Evolutionary conservation across 2,888 invertebrate genomes (phyloP).

Genomic region (Eutolmus rufibarbis): DNA sequence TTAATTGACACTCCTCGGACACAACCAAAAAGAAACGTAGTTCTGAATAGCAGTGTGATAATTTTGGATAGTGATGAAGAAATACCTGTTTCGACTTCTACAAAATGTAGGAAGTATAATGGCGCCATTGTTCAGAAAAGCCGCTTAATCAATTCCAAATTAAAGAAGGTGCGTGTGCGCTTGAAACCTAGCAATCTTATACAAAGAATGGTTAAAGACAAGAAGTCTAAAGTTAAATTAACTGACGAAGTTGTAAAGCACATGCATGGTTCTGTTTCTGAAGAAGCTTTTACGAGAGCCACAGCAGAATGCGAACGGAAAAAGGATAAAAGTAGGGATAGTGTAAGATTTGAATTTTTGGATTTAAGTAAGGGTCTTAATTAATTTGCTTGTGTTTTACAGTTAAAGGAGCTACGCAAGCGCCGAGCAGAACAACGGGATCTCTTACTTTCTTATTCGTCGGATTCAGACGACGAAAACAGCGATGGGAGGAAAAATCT

Average conservation of each 20-base stretch:
- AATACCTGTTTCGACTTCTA: neutral
- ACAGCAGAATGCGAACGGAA: neutral
- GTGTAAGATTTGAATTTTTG: conserved; percentile 11
- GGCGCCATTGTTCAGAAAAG: neutral
- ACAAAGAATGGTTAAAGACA: neutral
- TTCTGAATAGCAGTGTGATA: conserved; percentile 20
- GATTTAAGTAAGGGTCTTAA: neutral
- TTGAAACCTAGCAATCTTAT: neutral
- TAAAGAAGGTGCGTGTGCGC: neutral
- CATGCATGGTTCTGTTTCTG: neutral
- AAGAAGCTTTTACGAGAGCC: neutral
- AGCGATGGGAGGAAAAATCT: neutral
- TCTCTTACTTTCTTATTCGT: neutral
- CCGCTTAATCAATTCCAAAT: neutral
- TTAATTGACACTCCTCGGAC: neutral
- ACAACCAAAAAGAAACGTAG: neutral
- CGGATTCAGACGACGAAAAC: conserved; percentile 30
- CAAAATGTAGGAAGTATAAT: neutral
- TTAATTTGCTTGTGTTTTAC: neutral
- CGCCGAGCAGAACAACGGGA: neutral
- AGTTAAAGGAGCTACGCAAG: neutral
- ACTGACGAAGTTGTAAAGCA: neutral
- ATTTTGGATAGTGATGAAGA: conserved; percentile 44
- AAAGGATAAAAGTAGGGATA: conserved; percentile 11
- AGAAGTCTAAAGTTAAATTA: neutral